A percentile compares a stretch with the other conserved stretches of the same genome.
phyloP scores from a whole-genome alignment of 2,888 invertebrate species.

The Mayetiola destructor region DNA sequence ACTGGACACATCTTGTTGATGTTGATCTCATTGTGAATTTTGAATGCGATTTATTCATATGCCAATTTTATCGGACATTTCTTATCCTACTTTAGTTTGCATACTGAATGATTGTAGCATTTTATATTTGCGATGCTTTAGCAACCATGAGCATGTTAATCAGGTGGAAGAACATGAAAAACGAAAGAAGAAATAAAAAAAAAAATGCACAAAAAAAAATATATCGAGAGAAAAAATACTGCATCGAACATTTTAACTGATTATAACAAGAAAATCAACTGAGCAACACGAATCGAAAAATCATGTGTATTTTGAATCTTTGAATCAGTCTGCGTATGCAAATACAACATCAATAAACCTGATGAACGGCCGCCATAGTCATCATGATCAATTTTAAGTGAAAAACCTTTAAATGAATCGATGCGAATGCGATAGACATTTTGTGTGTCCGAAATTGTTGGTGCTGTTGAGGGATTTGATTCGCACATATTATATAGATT shows the following conservation, averaged over 20 bases:
- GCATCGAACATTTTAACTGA: no score
- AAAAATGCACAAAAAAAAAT: background rate
- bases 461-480: no score
- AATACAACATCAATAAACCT: background rate
- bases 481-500: slow-evolving; percentile 6
- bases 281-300: background rate
- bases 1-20: no score
- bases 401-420: background rate
- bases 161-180: no score
- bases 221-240: background rate
- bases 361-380: background rate
- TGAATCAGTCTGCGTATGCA: no score
- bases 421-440: background rate
- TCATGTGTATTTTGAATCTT: background rate
- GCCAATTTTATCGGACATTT: background rate
- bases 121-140: no score
- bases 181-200: background rate
- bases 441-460: background rate
- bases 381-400: background rate
- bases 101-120: no score
- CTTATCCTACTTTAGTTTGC: background rate
- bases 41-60: background rate
- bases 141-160: no score
- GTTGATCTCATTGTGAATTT: no score
- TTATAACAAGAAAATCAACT: no score